Percentiles rank a stretch among this genome's conserved stretches.
Conservation (phyloP, 2,113 vertebrate genomes). For the Odontesthes bonariensis region DNA sequence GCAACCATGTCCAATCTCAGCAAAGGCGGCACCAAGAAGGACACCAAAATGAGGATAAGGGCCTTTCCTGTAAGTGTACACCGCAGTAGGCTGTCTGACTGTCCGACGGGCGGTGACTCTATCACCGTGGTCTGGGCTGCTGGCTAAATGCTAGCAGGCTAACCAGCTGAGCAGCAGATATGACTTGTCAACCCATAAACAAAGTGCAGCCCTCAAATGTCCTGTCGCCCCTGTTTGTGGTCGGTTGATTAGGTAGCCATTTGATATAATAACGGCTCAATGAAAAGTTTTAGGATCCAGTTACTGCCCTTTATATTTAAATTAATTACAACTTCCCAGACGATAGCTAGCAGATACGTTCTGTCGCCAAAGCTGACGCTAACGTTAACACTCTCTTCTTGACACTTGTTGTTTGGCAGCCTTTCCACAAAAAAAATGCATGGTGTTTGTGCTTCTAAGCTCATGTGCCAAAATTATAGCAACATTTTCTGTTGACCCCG, state of each 20-base stretch:
- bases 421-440: constrained; percentile 1
- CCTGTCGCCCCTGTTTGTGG: background rate
- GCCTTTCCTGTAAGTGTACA: constrained; percentile 94
- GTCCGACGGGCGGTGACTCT: constrained; percentile 54
- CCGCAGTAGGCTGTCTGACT: constrained; percentile 57
- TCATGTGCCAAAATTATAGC: background rate
- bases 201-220: constrained; percentile 34
- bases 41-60: constrained; percentile 99
- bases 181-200: constrained; percentile 55
- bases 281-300: background rate
- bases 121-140: constrained; percentile 67
- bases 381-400: constrained; percentile 42
- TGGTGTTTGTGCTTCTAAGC: background rate
- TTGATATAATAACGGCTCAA: background rate
- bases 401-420: constrained; percentile 71
- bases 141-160: constrained; percentile 56
- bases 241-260: background rate
- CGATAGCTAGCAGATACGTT: constrained; percentile 29
- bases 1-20: constrained; percentile 95
- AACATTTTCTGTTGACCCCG: too few relatives aligned
- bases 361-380: constrained; percentile 51
- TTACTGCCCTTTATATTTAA: constrained; percentile 2
- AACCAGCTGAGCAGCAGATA: constrained; percentile 52
- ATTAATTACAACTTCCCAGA: constrained; percentile 12
- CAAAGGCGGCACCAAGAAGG: constrained; percentile 97